These are phyloP conservation scores for Kryphioiulus occultus DNA, from an alignment of 2,888 invertebrate species.

Conservation along the genomic window DNA sequence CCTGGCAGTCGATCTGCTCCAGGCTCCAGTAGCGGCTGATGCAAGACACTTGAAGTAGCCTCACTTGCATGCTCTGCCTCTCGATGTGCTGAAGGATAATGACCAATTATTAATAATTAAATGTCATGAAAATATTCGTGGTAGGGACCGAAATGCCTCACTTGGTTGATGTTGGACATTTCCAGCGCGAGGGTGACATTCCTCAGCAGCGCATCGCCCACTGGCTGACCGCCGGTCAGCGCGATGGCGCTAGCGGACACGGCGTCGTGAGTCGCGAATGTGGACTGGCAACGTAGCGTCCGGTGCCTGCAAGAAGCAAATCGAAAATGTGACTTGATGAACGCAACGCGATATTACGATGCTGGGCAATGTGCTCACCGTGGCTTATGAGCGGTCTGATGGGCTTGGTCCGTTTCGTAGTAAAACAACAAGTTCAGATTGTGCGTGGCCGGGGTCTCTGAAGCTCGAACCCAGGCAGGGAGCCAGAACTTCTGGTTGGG, in stretches of 20 bases:
- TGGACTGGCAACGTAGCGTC: neutral
- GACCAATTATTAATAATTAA: no score
- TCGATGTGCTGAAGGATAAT: neutral
- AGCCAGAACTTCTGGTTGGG: conserved; percentile 67
- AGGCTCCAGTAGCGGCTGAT: neutral
- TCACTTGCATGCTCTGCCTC: neutral
- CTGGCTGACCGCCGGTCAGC: neutral
- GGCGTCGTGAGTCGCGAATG: neutral
- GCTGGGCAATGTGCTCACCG: no score
- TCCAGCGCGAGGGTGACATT: conserved; percentile 32
- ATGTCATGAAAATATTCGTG: no score
- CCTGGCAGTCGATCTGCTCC: neutral
- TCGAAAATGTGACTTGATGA: no score
- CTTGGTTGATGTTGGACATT: conserved; percentile 12
- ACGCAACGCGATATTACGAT: no score
- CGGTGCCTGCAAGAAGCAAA: conserved; percentile 53
- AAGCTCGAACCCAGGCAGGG: conserved; percentile 75
- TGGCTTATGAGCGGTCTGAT: no score
- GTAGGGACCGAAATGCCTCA: no score
- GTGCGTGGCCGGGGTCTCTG: conserved; percentile 71
- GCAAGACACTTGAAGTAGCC: neutral
- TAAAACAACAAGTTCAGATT: conserved; percentile 76
- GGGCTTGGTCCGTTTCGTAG: conserved; percentile 69
- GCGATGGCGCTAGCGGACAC: conserved; percentile 32
- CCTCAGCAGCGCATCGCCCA: neutral